A percentile compares a stretch with the other conserved stretches of the same genome.
phyloP scores from a whole-genome alignment of 1,140 invertebrate species.

The Panonychus citri region DNA sequence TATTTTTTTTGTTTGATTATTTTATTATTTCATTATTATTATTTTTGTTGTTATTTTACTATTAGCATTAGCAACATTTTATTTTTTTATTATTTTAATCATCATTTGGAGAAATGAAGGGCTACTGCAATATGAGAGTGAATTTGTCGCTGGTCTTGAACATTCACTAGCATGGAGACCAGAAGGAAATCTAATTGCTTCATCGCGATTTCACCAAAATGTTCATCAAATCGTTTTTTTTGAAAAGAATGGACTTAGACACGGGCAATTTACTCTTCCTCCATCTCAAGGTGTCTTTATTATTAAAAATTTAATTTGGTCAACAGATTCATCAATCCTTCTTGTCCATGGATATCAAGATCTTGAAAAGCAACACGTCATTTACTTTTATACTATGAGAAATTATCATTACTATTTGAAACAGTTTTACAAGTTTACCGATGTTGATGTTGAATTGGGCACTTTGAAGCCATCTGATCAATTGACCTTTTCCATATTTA shows the following conservation, averaged over 20 bases:
- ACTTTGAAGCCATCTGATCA: constrained; percentile 36
- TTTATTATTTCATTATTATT: too few species aligned
- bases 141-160: constrained; percentile 40
- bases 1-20: too few species aligned
- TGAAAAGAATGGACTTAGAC: constrained; percentile 74
- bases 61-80: too few species aligned
- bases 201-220: constrained; percentile 32
- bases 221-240: constrained; percentile 54
- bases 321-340: constrained; percentile 48
- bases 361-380: constrained; percentile 11
- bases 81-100: too few species aligned
- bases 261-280: constrained; percentile 52
- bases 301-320: constrained; percentile 41
- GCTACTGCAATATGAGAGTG: constrained; percentile 41
- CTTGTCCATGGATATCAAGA: constrained; percentile 31
- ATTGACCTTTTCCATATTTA: constrained; percentile 34
- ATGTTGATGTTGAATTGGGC: constrained; percentile 12
- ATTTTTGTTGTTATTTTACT: too few species aligned
- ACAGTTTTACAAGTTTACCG: constrained; percentile 33
- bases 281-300: constrained; percentile 3
- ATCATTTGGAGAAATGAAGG: constrained; percentile 51
- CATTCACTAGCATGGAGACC: constrained; percentile 48
- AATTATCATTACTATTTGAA: constrained; percentile 86
- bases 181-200: constrained; percentile 48
- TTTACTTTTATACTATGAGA: constrained; percentile 52